Conservation (phyloP, 2,797 vertebrate species). For the Danio choprae region DNA sequence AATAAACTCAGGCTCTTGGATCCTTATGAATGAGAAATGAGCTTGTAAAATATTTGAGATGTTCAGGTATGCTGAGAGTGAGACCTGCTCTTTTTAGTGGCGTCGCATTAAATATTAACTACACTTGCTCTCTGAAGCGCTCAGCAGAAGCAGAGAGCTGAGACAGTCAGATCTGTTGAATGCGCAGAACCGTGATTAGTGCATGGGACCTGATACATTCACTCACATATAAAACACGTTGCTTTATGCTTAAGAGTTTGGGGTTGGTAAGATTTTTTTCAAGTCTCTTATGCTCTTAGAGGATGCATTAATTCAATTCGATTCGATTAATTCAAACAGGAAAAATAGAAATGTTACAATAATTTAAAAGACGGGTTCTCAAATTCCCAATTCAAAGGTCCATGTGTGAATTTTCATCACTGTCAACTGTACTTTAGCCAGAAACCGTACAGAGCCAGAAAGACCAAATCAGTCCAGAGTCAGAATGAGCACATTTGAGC, state of each 20-base stretch:
- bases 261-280: not conserved
- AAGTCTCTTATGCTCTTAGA: not conserved
- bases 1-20: slow-evolving; percentile 10
- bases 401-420: no score
- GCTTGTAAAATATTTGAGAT: slow-evolving; percentile 24
- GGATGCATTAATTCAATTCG: not conserved
- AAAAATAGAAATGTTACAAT: not conserved
- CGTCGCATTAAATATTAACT: slow-evolving; percentile 47
- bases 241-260: not conserved
- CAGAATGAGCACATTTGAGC: no score
- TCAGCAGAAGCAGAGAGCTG: slow-evolving; percentile 22
- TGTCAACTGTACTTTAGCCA: no score
- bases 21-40: slow-evolving; percentile 29
- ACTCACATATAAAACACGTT: not conserved
- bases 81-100: slow-evolving; percentile 1
- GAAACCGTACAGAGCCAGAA: no score
- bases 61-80: slow-evolving; percentile 22
- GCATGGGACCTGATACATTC: not conserved
- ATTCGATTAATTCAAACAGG: not conserved
- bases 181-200: slow-evolving; percentile 6
- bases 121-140: slow-evolving; percentile 19
- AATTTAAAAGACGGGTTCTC: not conserved
- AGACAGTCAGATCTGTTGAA: slow-evolving; percentile 25
- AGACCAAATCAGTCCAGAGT: no score
- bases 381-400: no score